Evolutionary conservation across 1,140 invertebrate species (phyloP).

Genomic region (Diachasmimorpha longicaudata): DNA sequence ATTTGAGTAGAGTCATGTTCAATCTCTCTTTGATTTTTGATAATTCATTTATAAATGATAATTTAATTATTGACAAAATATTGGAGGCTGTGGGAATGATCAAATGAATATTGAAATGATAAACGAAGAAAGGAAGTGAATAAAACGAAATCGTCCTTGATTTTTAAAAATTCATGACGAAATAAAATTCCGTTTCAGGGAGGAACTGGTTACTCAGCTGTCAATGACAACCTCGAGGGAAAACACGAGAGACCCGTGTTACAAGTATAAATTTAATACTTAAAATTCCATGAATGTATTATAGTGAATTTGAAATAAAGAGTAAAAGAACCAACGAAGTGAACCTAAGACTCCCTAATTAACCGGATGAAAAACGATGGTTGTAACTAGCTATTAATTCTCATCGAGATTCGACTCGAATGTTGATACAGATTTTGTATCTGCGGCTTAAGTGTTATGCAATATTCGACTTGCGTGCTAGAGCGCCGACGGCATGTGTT

Average conservation of each 20-base stretch:
- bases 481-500: conserved; percentile 38
- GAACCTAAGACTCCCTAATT: background rate
- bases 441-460: conserved; percentile 38
- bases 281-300: background rate
- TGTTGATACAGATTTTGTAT: background rate
- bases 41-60: conserved; percentile 17
- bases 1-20: background rate
- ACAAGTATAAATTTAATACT: conserved; percentile 64
- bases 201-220: conserved; percentile 91
- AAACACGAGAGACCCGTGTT: conserved; percentile 87
- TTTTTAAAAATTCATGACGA: too few species aligned
- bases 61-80: background rate
- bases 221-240: conserved; percentile 83
- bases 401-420: background rate
- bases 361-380: background rate
- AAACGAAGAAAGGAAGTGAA: too few species aligned
- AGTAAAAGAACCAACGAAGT: background rate
- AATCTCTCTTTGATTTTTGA: conserved; percentile 11
- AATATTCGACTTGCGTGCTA: conserved; percentile 40
- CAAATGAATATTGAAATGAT: too few species aligned
- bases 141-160: too few species aligned
- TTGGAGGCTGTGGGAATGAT: too few species aligned
- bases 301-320: background rate
- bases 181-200: conserved; percentile 69
- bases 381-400: background rate